Percentiles rank a stretch among this genome's conserved stretches.
Evolutionary conservation across 1,140 invertebrate genomes (phyloP).

Genomic region (Drosophila malerkotliana): DNA sequence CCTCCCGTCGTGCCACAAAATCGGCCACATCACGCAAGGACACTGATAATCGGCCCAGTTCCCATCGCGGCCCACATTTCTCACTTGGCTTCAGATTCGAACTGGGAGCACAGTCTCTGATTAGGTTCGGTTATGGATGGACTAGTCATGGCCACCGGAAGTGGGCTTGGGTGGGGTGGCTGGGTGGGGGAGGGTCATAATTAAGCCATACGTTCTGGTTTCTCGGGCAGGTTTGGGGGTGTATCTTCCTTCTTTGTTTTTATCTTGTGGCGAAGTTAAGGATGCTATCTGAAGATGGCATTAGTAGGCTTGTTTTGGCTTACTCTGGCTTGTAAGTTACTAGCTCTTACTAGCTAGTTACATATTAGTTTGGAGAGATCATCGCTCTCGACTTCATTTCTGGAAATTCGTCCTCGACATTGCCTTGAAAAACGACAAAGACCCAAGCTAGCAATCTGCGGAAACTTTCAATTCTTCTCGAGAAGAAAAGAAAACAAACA

Average conservation of each 20-base stretch:
- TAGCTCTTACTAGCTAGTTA: too few species aligned
- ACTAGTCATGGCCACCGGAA: conserved; percentile 33
- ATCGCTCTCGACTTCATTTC: too few species aligned
- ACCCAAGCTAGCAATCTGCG: neutral
- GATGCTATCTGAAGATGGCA: too few species aligned
- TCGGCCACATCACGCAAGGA: conserved; percentile 29
- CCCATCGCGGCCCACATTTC: conserved; percentile 28
- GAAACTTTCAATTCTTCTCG: too few species aligned
- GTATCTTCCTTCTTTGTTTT: too few species aligned
- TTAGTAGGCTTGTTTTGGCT: too few species aligned
- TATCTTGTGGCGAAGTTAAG: too few species aligned
- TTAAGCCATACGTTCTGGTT: conserved; percentile 38
- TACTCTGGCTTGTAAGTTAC: too few species aligned
- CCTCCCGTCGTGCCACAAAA: neutral
- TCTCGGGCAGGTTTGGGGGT: too few species aligned
- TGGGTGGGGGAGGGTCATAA: conserved; percentile 42
- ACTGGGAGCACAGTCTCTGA: conserved; percentile 11
- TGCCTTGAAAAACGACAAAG: neutral
- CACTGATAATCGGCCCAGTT: conserved; percentile 54
- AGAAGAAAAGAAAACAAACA: too few species aligned
- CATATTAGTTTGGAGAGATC: too few species aligned
- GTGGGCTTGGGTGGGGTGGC: neutral
- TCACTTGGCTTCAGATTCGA: conserved; percentile 43
- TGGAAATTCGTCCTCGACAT: too few species aligned
- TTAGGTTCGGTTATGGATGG: conserved; percentile 48